Evolutionary conservation across 2,797 vertebrate genomes (phyloP).

Genomic region (Fratercula arctica): DNA sequence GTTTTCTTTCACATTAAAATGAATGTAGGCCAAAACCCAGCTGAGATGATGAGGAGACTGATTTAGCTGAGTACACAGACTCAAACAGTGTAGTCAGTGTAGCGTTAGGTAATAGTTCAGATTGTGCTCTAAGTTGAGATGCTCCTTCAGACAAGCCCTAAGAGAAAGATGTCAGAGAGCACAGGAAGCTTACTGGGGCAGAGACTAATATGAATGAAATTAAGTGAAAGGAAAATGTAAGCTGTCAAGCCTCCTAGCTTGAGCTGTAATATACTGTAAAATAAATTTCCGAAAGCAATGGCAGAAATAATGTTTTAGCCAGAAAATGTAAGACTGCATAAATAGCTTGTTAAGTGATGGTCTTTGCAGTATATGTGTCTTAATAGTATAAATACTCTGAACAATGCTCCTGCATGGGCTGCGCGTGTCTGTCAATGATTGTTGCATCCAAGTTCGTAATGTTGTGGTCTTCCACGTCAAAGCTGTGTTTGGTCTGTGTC

Average conservation of each 20-base stretch:
- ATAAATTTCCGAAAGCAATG: background rate
- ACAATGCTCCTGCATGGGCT: background rate
- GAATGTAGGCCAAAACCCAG: background rate
- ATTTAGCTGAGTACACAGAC: background rate
- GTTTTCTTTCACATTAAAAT: constrained; percentile 19
- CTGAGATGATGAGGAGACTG: background rate
- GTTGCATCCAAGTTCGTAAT: background rate
- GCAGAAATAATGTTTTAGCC: background rate
- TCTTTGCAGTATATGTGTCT: background rate
- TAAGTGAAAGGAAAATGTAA: constrained; percentile 28
- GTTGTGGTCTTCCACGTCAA: background rate
- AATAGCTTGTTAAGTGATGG: background rate
- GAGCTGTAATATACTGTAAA: background rate
- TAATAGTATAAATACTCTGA: background rate
- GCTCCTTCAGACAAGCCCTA: constrained; percentile 7
- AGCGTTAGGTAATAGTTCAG: background rate
- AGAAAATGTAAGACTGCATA: background rate
- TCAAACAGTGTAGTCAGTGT: background rate
- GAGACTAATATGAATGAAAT: constrained; percentile 20
- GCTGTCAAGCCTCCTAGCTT: background rate
- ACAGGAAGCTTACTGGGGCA: background rate
- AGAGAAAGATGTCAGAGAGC: constrained; percentile 2
- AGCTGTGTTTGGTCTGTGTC: background rate
- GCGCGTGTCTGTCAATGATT: background rate
- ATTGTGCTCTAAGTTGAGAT: background rate